phyloP scores from a whole-genome alignment of 2,888 invertebrate species.

The Protodeltote pygarga region DNA sequence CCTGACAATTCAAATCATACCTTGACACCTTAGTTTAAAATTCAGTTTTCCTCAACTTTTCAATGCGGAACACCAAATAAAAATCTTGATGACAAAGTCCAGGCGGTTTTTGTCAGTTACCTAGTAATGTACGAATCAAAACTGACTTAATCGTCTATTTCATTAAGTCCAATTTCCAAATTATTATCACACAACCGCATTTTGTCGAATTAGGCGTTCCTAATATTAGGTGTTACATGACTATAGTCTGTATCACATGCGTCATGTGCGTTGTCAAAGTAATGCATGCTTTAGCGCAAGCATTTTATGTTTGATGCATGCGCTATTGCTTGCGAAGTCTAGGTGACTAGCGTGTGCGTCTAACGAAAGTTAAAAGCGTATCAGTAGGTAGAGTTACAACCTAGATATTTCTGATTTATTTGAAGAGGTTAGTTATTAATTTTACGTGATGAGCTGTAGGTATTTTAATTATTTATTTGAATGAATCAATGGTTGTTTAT shows the following conservation, averaged over 20 bases:
- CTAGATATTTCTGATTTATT: too few species aligned
- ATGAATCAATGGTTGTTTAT: constrained; percentile 27
- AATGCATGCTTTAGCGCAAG: too few species aligned
- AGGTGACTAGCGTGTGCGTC: too few species aligned
- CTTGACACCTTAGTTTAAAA: constrained; percentile 22
- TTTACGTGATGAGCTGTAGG: constrained; percentile 55
- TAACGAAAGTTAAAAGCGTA: too few species aligned
- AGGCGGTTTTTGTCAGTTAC: constrained; percentile 6
- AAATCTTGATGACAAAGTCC: too few species aligned
- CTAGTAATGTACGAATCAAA: constrained; percentile 1
- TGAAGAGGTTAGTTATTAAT: constrained; percentile 40
- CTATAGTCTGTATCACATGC: too few species aligned
- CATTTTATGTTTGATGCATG: too few species aligned
- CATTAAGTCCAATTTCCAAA: constrained; percentile 17
- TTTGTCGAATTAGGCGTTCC: constrained; percentile 1
- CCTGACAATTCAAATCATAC: constrained; percentile 26
- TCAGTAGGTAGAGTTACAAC: too few species aligned
- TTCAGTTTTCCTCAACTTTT: constrained; percentile 8
- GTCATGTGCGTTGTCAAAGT: too few species aligned
- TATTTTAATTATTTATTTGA: constrained; percentile 39
- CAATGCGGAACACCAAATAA: constrained; percentile 16
- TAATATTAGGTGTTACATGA: too few species aligned
- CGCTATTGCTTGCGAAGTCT: too few species aligned
- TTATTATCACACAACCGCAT: constrained; percentile 3
- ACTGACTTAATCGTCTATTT: constrained; percentile 1